Base-by-base conservation (phyloP, 2,888 invertebrate genomes). In the Malthinus seriepunctatus region DNA sequence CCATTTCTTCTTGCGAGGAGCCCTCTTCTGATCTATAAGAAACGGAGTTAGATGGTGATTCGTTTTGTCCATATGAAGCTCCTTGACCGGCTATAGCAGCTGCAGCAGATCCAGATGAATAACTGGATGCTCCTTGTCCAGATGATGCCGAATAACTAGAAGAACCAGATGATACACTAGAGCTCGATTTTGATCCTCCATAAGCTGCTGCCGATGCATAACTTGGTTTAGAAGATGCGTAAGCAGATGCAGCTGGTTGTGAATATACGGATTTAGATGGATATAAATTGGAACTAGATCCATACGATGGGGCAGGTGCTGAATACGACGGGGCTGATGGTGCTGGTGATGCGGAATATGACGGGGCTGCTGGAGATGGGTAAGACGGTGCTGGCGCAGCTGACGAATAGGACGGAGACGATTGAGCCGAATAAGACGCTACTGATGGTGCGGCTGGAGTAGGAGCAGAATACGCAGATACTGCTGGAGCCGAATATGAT, bases 341-440 rank as follows among this genome's bases (percentile, higher is more conserved):
- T 9, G 23, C 14, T n/a, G 14, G 14, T 9, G 15, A 42, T 6
- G 39, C 39, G 1, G 65, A 37, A 45, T 59, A 63, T 6, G 65
- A 52, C 6, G 67, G 60, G 9, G 65, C 62, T n/a, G 65, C 57
- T 6, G 66, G 50, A 7, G 64, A 45, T 11, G 45, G n/a, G 31
- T 60, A 63, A n/a, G 57, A 33, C 7, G 62, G 11, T 12, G 46
- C 10, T 5, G 52, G 46, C 11, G 56, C 45, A 8, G 66, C 56
- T 15, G 63, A 54, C 6, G 61, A 11, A 14, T 63, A 67, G 1
- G 57, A 14, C n/a, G 59, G 42, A 3, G 64, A 65, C 3, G 57
- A 14, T 11, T 56, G 46, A 11, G 39, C 23, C 3, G 52, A 48
- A 11, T 39, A 49, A 12, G 11, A 50, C 34, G 47, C 38, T 59